Percentiles rank a stretch among this genome's conserved stretches.
These are phyloP conservation scores for Melanophora roralis DNA, from an alignment of 2,888 invertebrate species.

Conservation along the genomic window DNA sequence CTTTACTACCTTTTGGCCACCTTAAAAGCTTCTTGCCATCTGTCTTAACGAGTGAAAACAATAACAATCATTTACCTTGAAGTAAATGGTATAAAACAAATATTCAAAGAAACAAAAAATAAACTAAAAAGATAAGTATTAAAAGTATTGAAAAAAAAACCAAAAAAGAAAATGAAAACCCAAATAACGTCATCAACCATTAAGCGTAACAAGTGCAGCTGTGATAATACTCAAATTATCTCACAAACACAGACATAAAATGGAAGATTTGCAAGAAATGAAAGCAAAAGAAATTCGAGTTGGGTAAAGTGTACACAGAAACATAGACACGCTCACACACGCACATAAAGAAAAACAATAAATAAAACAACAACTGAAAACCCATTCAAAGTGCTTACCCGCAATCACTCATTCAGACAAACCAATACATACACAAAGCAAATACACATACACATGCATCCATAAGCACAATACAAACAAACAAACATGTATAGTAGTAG, in stretches of 20 bases:
- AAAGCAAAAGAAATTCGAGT: not conserved
- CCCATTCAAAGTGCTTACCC: conserved; percentile 21
- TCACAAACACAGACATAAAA: conserved; percentile 47
- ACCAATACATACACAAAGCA: not conserved
- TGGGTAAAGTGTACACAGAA: not conserved
- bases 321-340: not conserved
- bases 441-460: not conserved
- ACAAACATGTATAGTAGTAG: no score
- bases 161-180: conserved; percentile 24
- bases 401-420: not conserved
- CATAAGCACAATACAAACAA: no score
- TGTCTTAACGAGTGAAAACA: not conserved
- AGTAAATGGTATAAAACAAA: not conserved
- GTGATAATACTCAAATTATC: conserved; percentile 63
- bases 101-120: not conserved
- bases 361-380: conserved; percentile 19
- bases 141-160: conserved; percentile 9
- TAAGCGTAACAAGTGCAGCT: conserved; percentile 65
- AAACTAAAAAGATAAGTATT: not conserved
- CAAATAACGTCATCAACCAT: conserved; percentile 55
- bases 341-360: not conserved
- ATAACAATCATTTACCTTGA: conserved; percentile 28
- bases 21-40: not conserved
- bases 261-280: conserved; percentile 7
- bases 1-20: not conserved